These are phyloP conservation scores for Dicyrtomina minuta DNA, from an alignment of 2,888 invertebrate genomes.

Conservation along the genomic window DNA sequence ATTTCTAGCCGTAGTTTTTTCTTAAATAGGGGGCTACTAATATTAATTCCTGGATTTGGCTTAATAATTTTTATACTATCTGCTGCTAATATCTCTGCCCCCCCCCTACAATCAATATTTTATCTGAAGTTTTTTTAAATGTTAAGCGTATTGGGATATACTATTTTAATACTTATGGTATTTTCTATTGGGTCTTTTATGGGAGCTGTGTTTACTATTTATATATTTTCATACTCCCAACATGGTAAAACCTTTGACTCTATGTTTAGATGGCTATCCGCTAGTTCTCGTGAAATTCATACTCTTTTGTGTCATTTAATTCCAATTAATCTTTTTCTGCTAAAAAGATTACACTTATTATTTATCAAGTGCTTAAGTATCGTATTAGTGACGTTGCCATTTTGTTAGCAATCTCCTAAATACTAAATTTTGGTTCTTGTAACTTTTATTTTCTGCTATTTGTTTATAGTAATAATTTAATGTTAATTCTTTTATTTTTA, in stretches of 20 bases:
- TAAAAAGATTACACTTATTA: too few relatives aligned
- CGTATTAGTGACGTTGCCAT: conserved; percentile 72
- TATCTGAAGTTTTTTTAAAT: conserved; percentile 68
- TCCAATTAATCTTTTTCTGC: conserved; percentile 66
- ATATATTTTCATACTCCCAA: conserved; percentile 66
- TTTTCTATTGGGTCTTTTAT: conserved; percentile 66
- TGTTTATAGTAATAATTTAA: conserved; percentile 60
- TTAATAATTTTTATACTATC: too few relatives aligned
- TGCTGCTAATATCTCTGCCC: too few relatives aligned
- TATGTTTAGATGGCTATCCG: too few relatives aligned
- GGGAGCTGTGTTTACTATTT: conserved; percentile 67
- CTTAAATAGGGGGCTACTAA: conserved; percentile 67
- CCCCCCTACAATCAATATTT: conserved; percentile 69
- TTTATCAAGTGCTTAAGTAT: too few relatives aligned
- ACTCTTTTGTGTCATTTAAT: conserved; percentile 66
- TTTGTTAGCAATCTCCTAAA: conserved; percentile 64
- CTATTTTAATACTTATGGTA: conserved; percentile 60
- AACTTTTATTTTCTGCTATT: conserved; percentile 63
- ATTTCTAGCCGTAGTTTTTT: conserved; percentile 61
- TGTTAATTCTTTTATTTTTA: conserved; percentile 58
- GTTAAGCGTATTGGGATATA: conserved; percentile 63
- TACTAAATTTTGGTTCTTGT: conserved; percentile 63
- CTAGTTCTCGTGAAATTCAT: conserved; percentile 64
- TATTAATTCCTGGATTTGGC: conserved; percentile 63
- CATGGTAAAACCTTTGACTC: conserved; percentile 61